Conservation (phyloP, 2,797 vertebrate species). For the Hypotaenidia okinawae region DNA sequence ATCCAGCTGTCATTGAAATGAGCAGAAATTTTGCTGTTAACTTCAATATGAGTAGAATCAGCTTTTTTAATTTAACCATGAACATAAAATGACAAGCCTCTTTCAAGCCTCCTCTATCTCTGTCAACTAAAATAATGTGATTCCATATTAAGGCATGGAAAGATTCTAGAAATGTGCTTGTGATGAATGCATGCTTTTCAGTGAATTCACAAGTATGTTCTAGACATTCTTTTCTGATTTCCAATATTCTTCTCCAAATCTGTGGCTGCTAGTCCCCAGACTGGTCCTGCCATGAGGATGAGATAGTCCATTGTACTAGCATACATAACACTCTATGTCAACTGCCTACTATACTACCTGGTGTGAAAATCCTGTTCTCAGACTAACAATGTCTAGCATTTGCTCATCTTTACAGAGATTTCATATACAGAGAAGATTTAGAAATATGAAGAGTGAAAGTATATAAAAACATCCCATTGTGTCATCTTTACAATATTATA, state of each 20-base stretch:
- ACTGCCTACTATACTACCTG: rapidly evolving
- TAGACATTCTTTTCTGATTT: background rate
- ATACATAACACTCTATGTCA: background rate
- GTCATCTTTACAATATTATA: background rate
- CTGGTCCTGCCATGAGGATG: background rate
- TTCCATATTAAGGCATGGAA: background rate
- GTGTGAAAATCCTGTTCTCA: background rate
- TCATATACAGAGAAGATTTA: background rate
- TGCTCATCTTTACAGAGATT: background rate
- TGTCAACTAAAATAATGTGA: background rate
- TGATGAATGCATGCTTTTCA: background rate
- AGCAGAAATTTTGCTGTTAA: constrained; percentile 30
- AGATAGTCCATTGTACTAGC: background rate
- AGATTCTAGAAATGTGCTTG: background rate
- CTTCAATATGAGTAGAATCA: constrained; percentile 24
- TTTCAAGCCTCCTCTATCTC: background rate
- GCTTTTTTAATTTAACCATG: background rate
- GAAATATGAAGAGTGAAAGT: background rate
- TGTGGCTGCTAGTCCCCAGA: background rate
- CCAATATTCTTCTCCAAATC: background rate
- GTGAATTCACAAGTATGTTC: background rate
- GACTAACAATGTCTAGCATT: background rate
- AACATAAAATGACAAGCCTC: constrained; percentile 21
- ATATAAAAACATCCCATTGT: background rate
- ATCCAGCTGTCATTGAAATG: constrained; percentile 46